Base-by-base conservation (phyloP, 2,888 invertebrate species). In the Pollenia amentaria region DNA sequence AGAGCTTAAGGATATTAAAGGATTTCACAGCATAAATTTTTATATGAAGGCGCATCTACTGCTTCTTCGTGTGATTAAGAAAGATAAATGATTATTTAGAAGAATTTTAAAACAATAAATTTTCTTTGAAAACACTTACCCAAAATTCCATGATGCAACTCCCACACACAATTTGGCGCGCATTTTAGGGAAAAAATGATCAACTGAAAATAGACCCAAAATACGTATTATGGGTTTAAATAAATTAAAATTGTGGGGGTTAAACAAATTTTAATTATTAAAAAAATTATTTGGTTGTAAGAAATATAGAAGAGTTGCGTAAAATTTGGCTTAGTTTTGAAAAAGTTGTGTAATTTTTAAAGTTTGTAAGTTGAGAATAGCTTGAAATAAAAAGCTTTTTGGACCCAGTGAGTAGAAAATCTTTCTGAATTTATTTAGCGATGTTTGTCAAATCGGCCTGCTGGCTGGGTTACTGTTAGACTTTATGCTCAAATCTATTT, bases 51-150 rank as follows among this genome's bases (percentile, higher is more conserved):
- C 29, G 29, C 72, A 82, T 85, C 73, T 55, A 69, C 18, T n/a
- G 21, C 77, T 77, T 18, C 40, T 77, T 75, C n/a, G 48, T 70
- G 81, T 73, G 81, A 85, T 85, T 82, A 85, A 85, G 78, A 82
- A 46, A 82, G 81, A 85, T 82, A 82, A 85, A 82, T 78, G 67
- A 85, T 82, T 82, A 48, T 81, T 44, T 57, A 60, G 51, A 67
- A 70, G 81, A 77, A 85, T 85, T 55, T 76, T 65, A 65, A 80
- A 70, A 85, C 57, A 72, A 85, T 80, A 80, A 80, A 85, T 80
- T 70, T 76, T 38, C 70, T 69, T 62, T 55, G 29, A 64, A 72
- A 85, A 85, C 80, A 76, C 78, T 84, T 80, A 57, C 44, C 16
- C 11, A 77, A 51, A 44, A 21, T 48, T 62, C 18, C 12, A 10